These are phyloP conservation scores for Galaxias olidus DNA, from an alignment of 2,797 vertebrate genomes.

Conservation along the genomic window DNA sequence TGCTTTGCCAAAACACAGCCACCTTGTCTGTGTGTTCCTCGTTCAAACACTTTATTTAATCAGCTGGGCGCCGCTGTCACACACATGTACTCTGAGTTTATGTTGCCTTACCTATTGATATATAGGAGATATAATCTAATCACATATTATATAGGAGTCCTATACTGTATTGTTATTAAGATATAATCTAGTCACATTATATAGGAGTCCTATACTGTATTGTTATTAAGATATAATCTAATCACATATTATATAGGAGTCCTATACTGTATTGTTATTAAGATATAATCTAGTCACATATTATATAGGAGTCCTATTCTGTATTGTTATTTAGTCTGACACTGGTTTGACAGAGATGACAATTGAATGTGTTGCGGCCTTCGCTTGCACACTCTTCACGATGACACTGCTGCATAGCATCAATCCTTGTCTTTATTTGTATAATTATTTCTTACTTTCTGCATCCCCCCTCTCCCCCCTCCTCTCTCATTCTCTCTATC, in stretches of 20 bases:
- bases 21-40: too few species aligned
- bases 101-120: slow-evolving; percentile 27
- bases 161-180: slow-evolving; percentile 49
- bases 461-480: neutral
- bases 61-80: too few species aligned
- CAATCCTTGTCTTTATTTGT: slow-evolving; percentile 6
- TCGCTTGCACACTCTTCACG: too few species aligned
- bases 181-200: slow-evolving; percentile 25
- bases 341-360: slow-evolving; percentile 48
- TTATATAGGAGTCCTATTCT: too few species aligned
- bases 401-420: neutral
- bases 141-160: slow-evolving; percentile 44
- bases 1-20: too few species aligned
- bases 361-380: slow-evolving; percentile 4
- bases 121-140: slow-evolving; percentile 17
- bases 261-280: too few species aligned
- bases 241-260: too few species aligned
- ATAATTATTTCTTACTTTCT: neutral
- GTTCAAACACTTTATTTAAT: too few species aligned
- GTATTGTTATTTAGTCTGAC: neutral
- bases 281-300: slow-evolving; percentile 17
- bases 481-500: slow-evolving; percentile 16
- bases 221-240: slow-evolving; percentile 27
- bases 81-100: neutral
- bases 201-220: slow-evolving; percentile 27